Evolutionary conservation across 2,888 invertebrate species (phyloP), one percentile per base, ranked within the genome.

Genomic region (Synanthedon formicaeformis): DNA sequence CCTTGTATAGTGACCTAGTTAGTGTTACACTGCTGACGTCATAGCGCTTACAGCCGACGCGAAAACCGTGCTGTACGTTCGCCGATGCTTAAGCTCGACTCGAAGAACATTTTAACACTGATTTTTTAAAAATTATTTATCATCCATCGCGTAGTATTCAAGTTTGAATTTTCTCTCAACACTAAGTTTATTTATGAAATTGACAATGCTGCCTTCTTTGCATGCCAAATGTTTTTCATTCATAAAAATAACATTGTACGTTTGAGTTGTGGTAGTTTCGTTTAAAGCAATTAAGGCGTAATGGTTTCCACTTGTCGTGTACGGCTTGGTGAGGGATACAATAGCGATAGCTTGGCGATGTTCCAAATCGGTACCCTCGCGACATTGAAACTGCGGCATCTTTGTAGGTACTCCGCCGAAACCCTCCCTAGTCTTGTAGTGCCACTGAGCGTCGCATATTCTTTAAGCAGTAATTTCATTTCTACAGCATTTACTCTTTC

Each of bases 1-100:
- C 76, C 74, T 72, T 75, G 74, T 81, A 75, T 77, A 75, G 76
- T 81, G 81, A 81, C 79, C 81, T 78, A 78, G 80, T 83, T 83
- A 75, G 73, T 78, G 78, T 81, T 80, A 81, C 72, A 77, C 73
- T 69, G 65, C 75, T 83, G 82, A 81, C 81, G 81, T 81, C 81
- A 82, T 68, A 45, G 4, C 51, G 27, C 48, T 52, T 52, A 56
- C 54, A 45, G 51, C 40, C 41, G 54, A 52, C 52, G 55, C 55
- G 53, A 51, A 18, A 45, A 40, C 51, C 40, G 12, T 51, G 34
- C 52, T 13, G n/a, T 14, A n/a, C n/a, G 14, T 73, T 71, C 69
- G 73, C 65, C 65, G 71, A 59, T 63, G 66, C 66, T 69, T 75
- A 80, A 75, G 75, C 73, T 65, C 68, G 66, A 65, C 65, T 64